Base-by-base conservation (phyloP, 2,113 vertebrate genomes). In the Cyprinodon tularosa region DNA sequence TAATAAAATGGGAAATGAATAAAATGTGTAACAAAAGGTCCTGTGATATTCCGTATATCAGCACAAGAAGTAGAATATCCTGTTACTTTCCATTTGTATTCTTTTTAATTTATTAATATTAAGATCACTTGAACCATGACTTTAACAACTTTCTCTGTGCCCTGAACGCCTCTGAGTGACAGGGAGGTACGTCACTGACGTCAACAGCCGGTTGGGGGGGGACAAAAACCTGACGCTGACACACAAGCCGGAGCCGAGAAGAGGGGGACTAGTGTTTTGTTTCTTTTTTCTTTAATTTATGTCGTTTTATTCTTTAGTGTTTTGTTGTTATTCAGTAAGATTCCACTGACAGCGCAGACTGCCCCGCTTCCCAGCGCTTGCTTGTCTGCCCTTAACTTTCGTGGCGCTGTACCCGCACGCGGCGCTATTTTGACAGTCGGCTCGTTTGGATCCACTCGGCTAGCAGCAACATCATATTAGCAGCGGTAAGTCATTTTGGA, bases 371-470 rank as follows among this genome's bases (percentile, higher is more conserved):
- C 57, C 69, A 39, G 80, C 68, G 57, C 74, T 71, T 69, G 77
- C 74, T 67, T 3, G 20, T 44, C 66, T 45, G 11, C 14, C 83
- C 39, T 48, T 71, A 78, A 47, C 66, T 76, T 85, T 71, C 84
- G 84, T 20, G 82, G 80, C 76, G 78, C 86, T 86, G 15, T 78
- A 76, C 77, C 87, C 90, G 91, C 91, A 88, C 90, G 88, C 90
- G 88, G 87, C 88, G 86, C 87, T 92, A 83, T 87, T 92, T 93
- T 94, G 92, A 93, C 93, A 93, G 91, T 92, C 91, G 88, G 89
- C 84, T 91, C 88, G 88, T 63, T 62, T 80, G 75, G 86, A 90
- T 80, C 79, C 86, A 80, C 84, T 73, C 66, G 87, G 87, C 90
- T 90, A 89, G 84, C 84, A 81, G 81, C 87, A 88, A 79, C 86